These are phyloP conservation scores for Columba janthina DNA, from an alignment of 2,113 vertebrate species.

Conservation along the genomic window DNA sequence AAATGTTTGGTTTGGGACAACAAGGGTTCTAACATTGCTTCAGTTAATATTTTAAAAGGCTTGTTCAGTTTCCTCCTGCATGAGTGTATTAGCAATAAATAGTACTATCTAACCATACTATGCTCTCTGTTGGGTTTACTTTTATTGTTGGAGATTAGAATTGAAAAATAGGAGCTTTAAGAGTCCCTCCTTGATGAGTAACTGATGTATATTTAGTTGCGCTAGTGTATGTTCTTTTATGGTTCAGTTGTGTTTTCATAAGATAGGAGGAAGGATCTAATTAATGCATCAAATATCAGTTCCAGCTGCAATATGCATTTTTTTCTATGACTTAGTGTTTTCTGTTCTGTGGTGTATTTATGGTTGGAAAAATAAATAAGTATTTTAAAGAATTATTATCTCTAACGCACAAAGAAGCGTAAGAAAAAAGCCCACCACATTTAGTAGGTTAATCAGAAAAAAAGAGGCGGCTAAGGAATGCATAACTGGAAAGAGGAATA, in stretches of 20 bases:
- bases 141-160: neutral
- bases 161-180: neutral
- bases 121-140: neutral
- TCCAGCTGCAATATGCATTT: neutral
- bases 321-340: constrained; percentile 17
- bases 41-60: neutral
- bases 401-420: neutral
- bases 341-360: neutral
- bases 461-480: neutral
- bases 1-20: neutral
- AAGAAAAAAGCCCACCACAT: neutral
- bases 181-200: neutral
- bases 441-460: neutral
- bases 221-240: neutral
- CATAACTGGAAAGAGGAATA: neutral
- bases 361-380: neutral
- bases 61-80: neutral
- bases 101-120: neutral
- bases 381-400: neutral
- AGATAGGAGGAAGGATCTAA: constrained; percentile 25
- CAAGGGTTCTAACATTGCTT: neutral
- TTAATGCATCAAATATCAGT: constrained; percentile 19
- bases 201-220: neutral
- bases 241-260: constrained; percentile 1
- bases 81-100: neutral